Base-by-base conservation (phyloP, 2,888 invertebrate genomes). In the Tuberolachnus salignus region DNA sequence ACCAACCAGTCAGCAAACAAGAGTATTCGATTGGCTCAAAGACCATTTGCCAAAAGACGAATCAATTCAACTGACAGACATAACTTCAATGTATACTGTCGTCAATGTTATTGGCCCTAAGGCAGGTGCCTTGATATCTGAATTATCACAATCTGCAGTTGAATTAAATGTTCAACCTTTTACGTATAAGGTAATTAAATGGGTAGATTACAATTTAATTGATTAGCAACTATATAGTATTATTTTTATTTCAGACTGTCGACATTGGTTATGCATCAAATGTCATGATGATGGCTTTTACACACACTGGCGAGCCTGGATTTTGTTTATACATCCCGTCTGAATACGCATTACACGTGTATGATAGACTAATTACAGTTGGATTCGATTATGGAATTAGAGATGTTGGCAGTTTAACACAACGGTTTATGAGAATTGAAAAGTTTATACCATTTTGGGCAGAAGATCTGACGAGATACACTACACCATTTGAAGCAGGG, bases 401-500 rank as follows among this genome's bases (percentile, higher is more conserved):
- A 66, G 90, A 91, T 84, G 91, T 91, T 16, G 92, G 91, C 1
- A 90, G 89, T 82, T 86, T 91, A 67, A 90, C 91, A 0, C 88
- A 91, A 84, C 86, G 91, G 70, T 89, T 89, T 82, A 88, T 91
- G 86, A 85, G 91, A 81, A 89, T 91, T 80, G 91, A 91, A 84
- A 88, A 90, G 83, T 91, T 91, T 84, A 91, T 91, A 83, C 91
- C 91, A 6, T 91, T 91, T 85, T 91, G 91, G 91, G 91, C 89
- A 1, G 90, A 90, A 83, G 91, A 91, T 85, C 85, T 92, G 34
- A 88, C 87, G 34, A 88, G 89, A 81, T 87, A 88, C 71, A 88
- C 88, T 4, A 90, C 89, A 3, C 90, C 90, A 0, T 88, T 88
- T 81, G 91, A 91, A 86, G 89, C 90, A 81, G 91, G 90, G 42